Conservation (phyloP, 2,888 invertebrate genomes). For the Podotricha telesiphe region DNA sequence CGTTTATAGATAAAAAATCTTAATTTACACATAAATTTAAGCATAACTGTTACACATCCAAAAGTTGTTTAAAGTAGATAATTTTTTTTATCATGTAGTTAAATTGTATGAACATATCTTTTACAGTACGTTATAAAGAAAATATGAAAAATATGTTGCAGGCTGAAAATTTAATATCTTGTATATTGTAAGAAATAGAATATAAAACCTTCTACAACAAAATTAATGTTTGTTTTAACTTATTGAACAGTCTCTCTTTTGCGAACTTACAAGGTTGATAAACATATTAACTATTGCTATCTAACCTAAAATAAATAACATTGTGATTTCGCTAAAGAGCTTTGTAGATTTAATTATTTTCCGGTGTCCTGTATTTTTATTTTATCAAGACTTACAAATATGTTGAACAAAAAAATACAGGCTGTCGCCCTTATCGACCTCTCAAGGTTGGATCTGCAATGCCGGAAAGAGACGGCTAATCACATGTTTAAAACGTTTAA, state of each 20-base stretch:
- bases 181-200: not conserved
- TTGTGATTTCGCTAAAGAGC: not conserved
- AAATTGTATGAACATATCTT: not conserved
- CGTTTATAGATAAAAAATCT: not conserved
- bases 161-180: no score
- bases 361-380: constrained; percentile 17
- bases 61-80: not conserved
- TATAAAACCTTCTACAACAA: not conserved
- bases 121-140: no score
- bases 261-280: not conserved
- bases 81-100: not conserved
- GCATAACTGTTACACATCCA: not conserved
- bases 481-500: constrained; percentile 38
- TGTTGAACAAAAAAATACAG: constrained; percentile 43
- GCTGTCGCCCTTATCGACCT: constrained; percentile 46
- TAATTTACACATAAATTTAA: not conserved
- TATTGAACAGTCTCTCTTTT: not conserved
- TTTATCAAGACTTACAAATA: constrained; percentile 37
- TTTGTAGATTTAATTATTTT: constrained; percentile 11
- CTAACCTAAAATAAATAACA: constrained; percentile 14
- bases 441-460: constrained; percentile 46
- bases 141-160: no score
- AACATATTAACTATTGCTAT: not conserved
- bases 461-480: constrained; percentile 41
- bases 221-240: not conserved